These are phyloP conservation scores for Brachionus manjavacas DNA, from an alignment of 1,140 invertebrate species.

Conservation along the genomic window DNA sequence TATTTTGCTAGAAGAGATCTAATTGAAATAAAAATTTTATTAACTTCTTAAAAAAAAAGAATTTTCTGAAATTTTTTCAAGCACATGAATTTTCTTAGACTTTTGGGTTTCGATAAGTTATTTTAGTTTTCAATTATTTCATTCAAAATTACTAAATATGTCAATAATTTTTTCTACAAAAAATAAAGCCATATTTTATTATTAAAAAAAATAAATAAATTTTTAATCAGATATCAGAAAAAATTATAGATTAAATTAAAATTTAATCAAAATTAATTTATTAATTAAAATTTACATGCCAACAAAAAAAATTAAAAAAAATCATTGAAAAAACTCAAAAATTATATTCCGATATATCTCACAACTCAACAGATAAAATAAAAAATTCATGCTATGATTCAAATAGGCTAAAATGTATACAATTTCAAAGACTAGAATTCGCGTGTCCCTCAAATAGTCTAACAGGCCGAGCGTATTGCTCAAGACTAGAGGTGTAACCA, in stretches of 20 bases:
- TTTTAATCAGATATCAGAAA: too few relatives aligned
- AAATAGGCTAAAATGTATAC: slow-evolving; percentile 32
- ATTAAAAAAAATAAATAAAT: too few relatives aligned
- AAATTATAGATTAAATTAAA: too few relatives aligned
- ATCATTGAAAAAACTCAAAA: neutral
- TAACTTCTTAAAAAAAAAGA: too few relatives aligned
- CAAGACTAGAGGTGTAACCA: slow-evolving; percentile 35
- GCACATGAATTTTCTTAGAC: too few relatives aligned
- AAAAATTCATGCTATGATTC: slow-evolving; percentile 41
- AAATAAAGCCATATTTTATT: too few relatives aligned
- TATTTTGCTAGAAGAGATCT: neutral
- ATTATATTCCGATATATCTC: slow-evolving; percentile 34
- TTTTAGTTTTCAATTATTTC: too few relatives aligned
- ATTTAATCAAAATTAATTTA: neutral
- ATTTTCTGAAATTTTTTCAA: too few relatives aligned
- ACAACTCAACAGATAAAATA: slow-evolving; percentile 36
- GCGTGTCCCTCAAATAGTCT: neutral
- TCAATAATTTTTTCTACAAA: too few relatives aligned
- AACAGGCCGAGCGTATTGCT: slow-evolving; percentile 18
- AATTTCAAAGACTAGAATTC: neutral
- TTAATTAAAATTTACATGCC: neutral
- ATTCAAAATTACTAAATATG: too few relatives aligned
- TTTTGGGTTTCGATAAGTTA: too few relatives aligned
- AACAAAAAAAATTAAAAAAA: neutral
- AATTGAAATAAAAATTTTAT: neutral